Base-by-base conservation (phyloP, 1,140 invertebrate species). In the Capitella teleta region DNA sequence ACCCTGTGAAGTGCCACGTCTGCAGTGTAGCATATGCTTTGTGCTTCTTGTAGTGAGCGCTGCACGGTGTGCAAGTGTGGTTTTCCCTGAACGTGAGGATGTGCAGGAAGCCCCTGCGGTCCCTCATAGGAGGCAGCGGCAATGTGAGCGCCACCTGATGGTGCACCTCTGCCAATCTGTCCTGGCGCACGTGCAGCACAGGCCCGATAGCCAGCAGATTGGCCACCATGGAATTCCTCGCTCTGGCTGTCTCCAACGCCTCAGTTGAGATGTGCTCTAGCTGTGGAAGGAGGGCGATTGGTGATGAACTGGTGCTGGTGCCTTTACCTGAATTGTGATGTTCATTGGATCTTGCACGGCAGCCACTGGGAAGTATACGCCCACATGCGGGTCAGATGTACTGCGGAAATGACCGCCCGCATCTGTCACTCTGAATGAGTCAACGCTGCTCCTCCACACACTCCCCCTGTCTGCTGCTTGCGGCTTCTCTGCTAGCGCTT, bases 1-100 rank as follows among this genome's bases (percentile, higher is more conserved):
- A 67, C 67, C 61, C 62, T 46, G 57, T 52, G 2, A 67, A 54
- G 50, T 64, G 61, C 59, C 64, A 66, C 1, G 61, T 52, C 41
- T 57, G 55, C 1, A 69, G 36, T 4, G 58, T 63, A 10, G 62
- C 59, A 24, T 58, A 61, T 12, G 56, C 57, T 37, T 57, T 56
- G 6, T 51, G 54, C 3, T 57, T 51, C 25, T 57, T 47, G 40
- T 60, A 64, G 10, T 56, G 59, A 36, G 56, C 60, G 8, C 58
- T 52, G 19, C 57, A 57, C 1, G 65, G 64, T n/a, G 58, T 51
- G 50, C 65, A 66, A 0, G 61, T 60, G 60, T 64, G 66, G 38
- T 69, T 64, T 19, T 57, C 57, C 47, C 52, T 59, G 28, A 63
- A 58, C 5, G 62, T 62, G 21, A 67, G 37, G 8, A 69, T 25